Evolutionary conservation across 2,797 vertebrate genomes (phyloP).

Genomic region (Limnodromus scolopaceus): DNA sequence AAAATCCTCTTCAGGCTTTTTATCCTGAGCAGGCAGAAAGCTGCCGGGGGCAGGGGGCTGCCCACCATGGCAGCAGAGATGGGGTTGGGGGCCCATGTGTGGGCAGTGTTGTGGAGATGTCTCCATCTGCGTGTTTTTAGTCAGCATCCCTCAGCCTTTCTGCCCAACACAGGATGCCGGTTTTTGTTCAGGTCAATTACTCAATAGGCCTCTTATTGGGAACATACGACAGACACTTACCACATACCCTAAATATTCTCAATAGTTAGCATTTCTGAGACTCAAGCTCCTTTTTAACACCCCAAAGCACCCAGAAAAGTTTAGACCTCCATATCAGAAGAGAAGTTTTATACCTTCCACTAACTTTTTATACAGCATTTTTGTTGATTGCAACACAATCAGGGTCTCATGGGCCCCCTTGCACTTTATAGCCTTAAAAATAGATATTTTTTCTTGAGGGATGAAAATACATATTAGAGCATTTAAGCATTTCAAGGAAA

Average conservation of each 20-base stretch:
- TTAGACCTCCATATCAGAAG: constrained; percentile 5
- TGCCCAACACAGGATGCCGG: not conserved
- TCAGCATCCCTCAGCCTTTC: not conserved
- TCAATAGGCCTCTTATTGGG: not conserved
- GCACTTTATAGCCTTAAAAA: constrained; percentile 32
- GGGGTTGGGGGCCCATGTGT: accelerated
- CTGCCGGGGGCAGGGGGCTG: not conserved
- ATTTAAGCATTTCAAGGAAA: not conserved
- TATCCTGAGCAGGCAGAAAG: not conserved
- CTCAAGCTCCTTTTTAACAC: constrained; percentile 33
- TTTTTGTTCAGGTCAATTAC: not conserved
- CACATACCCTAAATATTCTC: constrained; percentile 25
- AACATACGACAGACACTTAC: constrained; percentile 8
- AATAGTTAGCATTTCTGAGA: not conserved
- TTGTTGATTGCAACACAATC: not conserved
- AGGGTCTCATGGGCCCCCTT: not conserved
- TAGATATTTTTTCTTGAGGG: not conserved
- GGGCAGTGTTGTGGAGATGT: not conserved
- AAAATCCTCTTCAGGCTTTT: not conserved
- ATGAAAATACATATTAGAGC: constrained; percentile 5
- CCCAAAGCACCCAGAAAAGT: not conserved
- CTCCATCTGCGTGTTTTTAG: not conserved
- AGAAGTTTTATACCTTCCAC: constrained; percentile 6
- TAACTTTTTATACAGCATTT: constrained; percentile 6
- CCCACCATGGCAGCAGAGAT: not conserved